Evolutionary conservation across 2,888 invertebrate genomes (phyloP), one percentile per base, ranked within the genome.

Genomic region (Xestia sexstrigata): DNA sequence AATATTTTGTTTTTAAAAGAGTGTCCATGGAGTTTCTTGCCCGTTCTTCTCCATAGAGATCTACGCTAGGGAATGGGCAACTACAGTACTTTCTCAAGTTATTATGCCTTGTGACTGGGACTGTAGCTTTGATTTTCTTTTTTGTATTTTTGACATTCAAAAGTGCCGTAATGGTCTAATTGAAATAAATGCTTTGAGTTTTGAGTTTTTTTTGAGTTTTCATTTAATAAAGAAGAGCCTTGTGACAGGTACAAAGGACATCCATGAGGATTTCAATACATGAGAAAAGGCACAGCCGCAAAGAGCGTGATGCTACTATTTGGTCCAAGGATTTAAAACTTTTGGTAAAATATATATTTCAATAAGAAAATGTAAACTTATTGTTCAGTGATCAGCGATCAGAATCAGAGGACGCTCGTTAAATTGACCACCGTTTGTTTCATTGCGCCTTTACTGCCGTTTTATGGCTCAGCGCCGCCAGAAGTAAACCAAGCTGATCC

Each of bases 351-450:
- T 47, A 49, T 49, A 39, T 55, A 23, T 74, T 75, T 47, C 47
- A 67, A 68, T 81, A 17, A 47, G 15, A 58, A 20, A 55, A 58
- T 20, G 39, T 60, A 60, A 20, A 69, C 30, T 20, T 47, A 42
- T 74, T 71, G 35, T 66, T 74, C 71, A 70, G 81, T 72, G 66
- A 84, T 79, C 76, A 35, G 70, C 60, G 26, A 78, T 69, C 66
- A 77, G 66, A 71, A 68, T 82, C 83, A 83, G 88, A 90, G 90
- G 91, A 90, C 86, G 91, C 79, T 92, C 92, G 90, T 93, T 90
- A 93, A 93, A 90, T 91, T 91, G 90, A 93, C 91, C 92, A 90
- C 91, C 88, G 92, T 91, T 92, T 91, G 87, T 91, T 91, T 91
- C 87, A 89, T 90, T 90, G 87, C 83, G 84, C 82, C 78, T 89